Evolutionary conservation across 1,140 invertebrate species (phyloP).

Genomic region (Heliconius eleuchia): DNA sequence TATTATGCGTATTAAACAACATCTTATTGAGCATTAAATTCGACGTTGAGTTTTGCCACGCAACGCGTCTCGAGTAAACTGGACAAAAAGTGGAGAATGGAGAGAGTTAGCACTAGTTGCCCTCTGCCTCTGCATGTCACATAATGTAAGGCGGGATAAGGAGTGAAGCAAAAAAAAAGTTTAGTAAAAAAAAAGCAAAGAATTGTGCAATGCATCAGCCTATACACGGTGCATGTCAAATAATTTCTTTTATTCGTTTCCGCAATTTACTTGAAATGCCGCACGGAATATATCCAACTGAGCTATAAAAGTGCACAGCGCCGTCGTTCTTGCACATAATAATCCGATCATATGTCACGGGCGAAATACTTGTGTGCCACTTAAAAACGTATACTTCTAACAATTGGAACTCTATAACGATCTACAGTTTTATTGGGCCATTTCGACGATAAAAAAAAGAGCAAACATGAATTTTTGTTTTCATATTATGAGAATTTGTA

Average conservation of each 20-base stretch:
- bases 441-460: not conserved
- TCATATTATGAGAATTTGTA: too few species aligned
- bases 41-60: too few species aligned
- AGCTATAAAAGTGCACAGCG: constrained; percentile 17
- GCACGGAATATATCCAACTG: constrained; percentile 21
- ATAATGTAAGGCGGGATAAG: too few species aligned
- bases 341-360: constrained; percentile 24
- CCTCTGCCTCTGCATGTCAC: too few species aligned
- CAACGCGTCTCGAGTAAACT: too few species aligned
- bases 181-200: not conserved
- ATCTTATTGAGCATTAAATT: too few species aligned
- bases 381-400: not conserved
- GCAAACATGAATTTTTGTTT: not conserved
- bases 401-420: not conserved
- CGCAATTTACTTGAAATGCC: constrained; percentile 20
- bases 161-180: too few species aligned
- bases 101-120: too few species aligned
- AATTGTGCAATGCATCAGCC: not conserved
- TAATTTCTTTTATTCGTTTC: constrained; percentile 30
- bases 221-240: constrained; percentile 17
- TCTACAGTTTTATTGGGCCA: not conserved
- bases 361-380: constrained; percentile 8
- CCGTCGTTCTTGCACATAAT: constrained; percentile 24
- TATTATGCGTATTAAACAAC: too few species aligned
- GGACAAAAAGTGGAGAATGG: too few species aligned